Evolutionary conservation across 2,113 vertebrate species (phyloP), one percentile per base, ranked within the genome.

Genomic region (Speoplatyrhinus poulsoni): DNA sequence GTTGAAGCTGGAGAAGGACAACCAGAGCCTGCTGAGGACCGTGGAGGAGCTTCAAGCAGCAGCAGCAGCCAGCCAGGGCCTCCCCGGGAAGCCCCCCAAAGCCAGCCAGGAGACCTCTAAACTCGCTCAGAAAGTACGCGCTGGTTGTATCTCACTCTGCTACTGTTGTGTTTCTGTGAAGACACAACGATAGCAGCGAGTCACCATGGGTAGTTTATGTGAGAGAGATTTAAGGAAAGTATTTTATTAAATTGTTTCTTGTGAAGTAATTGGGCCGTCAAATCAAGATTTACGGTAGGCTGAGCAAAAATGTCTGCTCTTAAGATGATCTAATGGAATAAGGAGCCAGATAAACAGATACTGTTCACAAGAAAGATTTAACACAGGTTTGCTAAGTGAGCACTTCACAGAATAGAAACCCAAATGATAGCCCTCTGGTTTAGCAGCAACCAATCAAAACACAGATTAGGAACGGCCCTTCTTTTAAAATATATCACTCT

Each of bases 1-100:
- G 70, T 82, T 99, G 64, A 98, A 98, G 82, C 49, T 99, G 82
- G 98, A 99, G 84, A 99, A 96, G 92, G 98, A 99, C 90, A 99
- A 99, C 89, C 98, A 99, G 89, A 93, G 91, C 12, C 93, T 99
- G 83, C 88, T 95, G 83, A 98, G 95, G 88, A 97, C 94, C 0
- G 93, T 99, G 80, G 95, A 99, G 86, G 95, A 98, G 32, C 93
- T 99, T 72, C 93, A 91, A 67, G 93, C 84, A 70, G 77, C 88
- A 41, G 62, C 84, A 70, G 77, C 88, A 41, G 62, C 91, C 69
- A 71, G 86, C 73, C 92, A 94, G 80, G 94, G 94, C 57, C 89
- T 76, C 3, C 82, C 85, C 61, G 77, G 92, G 16, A 95, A 93
- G 92, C 88, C 94, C 67, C 61, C 94, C 71, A 96, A 95, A 89